Percentiles rank a stretch among this genome's conserved stretches.
These are phyloP conservation scores for Mus caroli DNA, from an alignment of 2,797 vertebrate genomes.

Conservation along the genomic window DNA sequence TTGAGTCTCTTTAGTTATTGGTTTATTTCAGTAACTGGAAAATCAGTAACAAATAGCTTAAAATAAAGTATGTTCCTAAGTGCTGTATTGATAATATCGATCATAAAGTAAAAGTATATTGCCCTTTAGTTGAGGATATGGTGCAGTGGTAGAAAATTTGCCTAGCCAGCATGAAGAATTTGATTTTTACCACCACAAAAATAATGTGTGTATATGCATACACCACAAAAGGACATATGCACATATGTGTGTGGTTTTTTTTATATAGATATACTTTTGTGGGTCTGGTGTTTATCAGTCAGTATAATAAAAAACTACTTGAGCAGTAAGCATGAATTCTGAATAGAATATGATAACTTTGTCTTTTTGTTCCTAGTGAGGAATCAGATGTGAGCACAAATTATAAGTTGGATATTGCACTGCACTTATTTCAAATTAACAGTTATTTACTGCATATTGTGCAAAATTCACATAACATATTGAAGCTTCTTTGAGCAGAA, in stretches of 20 bases:
- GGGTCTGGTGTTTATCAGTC: constrained; percentile 14
- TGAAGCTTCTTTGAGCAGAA: background rate
- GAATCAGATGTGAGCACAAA: constrained; percentile 33
- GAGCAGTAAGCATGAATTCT: constrained; percentile 41
- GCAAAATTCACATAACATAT: constrained; percentile 28
- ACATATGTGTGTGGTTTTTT: background rate
- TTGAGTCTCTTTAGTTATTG: background rate
- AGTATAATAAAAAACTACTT: constrained; percentile 50
- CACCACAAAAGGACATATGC: background rate
- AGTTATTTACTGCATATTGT: constrained; percentile 40
- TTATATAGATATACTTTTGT: background rate
- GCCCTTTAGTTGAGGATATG: background rate
- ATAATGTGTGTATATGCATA: background rate
- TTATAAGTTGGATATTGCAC: constrained; percentile 21
- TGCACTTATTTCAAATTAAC: constrained; percentile 52
- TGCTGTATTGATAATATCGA: constrained; percentile 43
- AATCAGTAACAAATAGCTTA: constrained; percentile 6
- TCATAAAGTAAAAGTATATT: constrained; percentile 50
- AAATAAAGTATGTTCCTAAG: constrained; percentile 50
- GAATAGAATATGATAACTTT: constrained; percentile 45
- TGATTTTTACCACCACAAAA: background rate
- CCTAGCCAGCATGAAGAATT: background rate
- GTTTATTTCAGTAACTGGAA: constrained; percentile 26
- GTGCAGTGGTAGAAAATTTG: background rate
- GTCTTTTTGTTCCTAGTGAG: constrained; percentile 16